phyloP scores from a whole-genome alignment of 2,113 vertebrate species.

The Sylvilagus bachmani region DNA sequence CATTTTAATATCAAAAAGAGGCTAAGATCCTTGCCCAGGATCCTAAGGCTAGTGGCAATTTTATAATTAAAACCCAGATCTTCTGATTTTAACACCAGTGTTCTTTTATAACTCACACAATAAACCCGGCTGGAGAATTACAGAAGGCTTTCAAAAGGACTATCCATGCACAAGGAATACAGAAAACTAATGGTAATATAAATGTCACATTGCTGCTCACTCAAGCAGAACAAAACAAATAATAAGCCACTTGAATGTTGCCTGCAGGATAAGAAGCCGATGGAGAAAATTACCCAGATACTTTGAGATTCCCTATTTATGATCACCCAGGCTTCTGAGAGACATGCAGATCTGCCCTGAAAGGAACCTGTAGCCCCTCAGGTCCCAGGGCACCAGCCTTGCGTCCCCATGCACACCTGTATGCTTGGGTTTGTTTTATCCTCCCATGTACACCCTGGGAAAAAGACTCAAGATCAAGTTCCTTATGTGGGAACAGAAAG shows the following conservation, averaged over 20 bases:
- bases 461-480: not conserved
- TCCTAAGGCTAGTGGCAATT: not conserved
- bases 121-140: not conserved
- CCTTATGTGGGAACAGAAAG: not conserved
- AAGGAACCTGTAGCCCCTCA: not conserved
- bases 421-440: not conserved
- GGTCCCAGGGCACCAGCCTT: not conserved
- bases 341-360: not conserved
- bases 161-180: not conserved
- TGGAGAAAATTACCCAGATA: not conserved
- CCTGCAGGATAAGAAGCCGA: not conserved
- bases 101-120: not conserved
- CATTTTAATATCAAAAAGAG: not conserved
- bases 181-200: slow-evolving; percentile 2
- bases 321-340: not conserved
- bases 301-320: not conserved
- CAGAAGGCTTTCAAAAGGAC: slow-evolving; percentile 37
- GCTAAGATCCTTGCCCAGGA: not conserved
- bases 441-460: not conserved
- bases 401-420: not conserved
- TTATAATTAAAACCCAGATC: slow-evolving; percentile 31
- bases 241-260: not conserved
- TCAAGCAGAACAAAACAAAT: slow-evolving; percentile 51
- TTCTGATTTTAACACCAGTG: not conserved
- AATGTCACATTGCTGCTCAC: not conserved